Base-by-base conservation (phyloP, 2,113 vertebrate genomes). In the Pseudolaguvia tuberculata region DNA sequence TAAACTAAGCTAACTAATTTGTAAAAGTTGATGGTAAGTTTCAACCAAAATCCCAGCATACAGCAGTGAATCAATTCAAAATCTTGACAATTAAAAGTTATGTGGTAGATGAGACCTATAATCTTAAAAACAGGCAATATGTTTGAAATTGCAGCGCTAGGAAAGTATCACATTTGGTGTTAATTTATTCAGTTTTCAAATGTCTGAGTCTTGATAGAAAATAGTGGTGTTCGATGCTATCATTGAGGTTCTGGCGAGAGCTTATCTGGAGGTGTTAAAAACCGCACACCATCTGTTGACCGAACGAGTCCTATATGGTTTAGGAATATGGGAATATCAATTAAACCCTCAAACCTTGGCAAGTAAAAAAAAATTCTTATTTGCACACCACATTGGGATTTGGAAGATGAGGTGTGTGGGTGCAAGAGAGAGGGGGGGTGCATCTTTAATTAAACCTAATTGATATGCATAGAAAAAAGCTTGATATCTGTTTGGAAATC, bases 361-460 rank as follows among this genome's bases (percentile, higher is more conserved):
- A 12, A 70, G 51, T 72, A 50, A 67, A 50, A 50, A 61, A 61
- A 61, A 21, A 53, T 79, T 25, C 74, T 70, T 72, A 76, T 80
- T 78, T 73, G 72, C 75, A 78, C 78, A n/a, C 62, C n/a, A 72
- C 75, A 72, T 27, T 51, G 76, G 81, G 76, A 78, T 55, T 52
- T 58, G 72, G 39, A 69, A 75, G 68, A 76, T 13, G 58, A 73
- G 79, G 78, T 79, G 66, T 47, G 80, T 82, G 77, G 63, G 52
- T 58, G 68, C 45, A 27, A 29, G 73, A 56, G 73, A 29, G 73
- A 56, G 73, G 72, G 62, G 35, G 68, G 78, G 62, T 17, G 62
- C 78, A 72, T 75, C 77, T 59, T 80, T 83, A 80, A 83, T 83
- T 83, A 83, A 80, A 83, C 73, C 81, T 83, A 83, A 83, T 78